Evolutionary conservation across 2,113 vertebrate genomes (phyloP).

Genomic region (Forbesichthys agassizii): DNA sequence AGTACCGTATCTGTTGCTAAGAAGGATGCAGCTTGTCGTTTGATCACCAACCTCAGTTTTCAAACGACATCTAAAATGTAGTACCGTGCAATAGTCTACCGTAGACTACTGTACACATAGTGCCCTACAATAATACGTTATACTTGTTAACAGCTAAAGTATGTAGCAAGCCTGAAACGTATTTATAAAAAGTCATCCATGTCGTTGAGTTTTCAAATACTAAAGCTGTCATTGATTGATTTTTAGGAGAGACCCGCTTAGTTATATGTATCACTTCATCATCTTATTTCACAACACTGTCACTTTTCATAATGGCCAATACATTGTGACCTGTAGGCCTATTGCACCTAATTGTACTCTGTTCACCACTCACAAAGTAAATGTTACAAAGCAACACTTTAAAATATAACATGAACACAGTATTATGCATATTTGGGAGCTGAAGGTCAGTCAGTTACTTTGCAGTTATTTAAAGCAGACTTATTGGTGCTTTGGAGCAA

Average conservation of each 20-base stretch:
- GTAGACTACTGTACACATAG: too few species aligned
- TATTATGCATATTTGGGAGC: conserved; percentile 21
- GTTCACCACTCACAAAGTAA: neutral
- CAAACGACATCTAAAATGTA: too few species aligned
- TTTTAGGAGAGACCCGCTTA: conserved; percentile 19
- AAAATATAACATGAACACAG: conserved; percentile 1
- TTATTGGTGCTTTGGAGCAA: conserved; percentile 28
- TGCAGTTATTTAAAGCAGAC: conserved; percentile 65
- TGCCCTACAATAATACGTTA: neutral
- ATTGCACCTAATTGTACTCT: neutral
- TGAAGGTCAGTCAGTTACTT: conserved; percentile 77
- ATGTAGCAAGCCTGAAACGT: neutral
- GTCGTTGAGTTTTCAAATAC: too few species aligned
- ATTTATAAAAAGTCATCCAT: neutral
- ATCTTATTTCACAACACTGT: neutral
- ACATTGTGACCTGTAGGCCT: neutral
- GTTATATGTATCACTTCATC: conserved; percentile 56
- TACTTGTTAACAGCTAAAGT: neutral
- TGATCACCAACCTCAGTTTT: too few species aligned
- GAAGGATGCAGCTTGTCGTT: too few species aligned
- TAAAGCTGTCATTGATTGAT: conserved; percentile 4
- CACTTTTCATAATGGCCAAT: neutral
- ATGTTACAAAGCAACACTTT: conserved; percentile 56
- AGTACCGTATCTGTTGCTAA: neutral
- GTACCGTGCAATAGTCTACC: too few species aligned